These are phyloP conservation scores for Diploscapter pachys DNA, from an alignment of 1,140 invertebrate genomes.

Conservation along the genomic window DNA sequence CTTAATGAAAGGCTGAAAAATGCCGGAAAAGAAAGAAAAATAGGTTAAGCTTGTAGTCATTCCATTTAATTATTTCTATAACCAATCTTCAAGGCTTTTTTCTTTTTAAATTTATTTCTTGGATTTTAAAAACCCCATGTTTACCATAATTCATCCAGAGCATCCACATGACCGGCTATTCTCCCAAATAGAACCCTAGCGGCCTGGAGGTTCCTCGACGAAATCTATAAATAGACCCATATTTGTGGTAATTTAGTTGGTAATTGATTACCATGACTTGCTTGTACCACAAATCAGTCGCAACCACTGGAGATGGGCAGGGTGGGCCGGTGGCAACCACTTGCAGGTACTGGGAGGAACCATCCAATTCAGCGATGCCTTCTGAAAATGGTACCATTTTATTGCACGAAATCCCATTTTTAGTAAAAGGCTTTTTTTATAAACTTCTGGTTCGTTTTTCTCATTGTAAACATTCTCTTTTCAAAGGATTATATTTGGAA, in stretches of 20 bases:
- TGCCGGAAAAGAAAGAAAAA: too few relatives aligned
- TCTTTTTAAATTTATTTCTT: too few relatives aligned
- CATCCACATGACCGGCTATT: conserved; percentile 16
- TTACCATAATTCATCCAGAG: conserved; percentile 84
- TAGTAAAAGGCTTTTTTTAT: too few relatives aligned
- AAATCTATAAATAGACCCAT: conserved; percentile 66
- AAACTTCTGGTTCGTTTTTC: too few relatives aligned
- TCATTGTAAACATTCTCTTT: too few relatives aligned
- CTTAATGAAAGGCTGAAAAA: too few relatives aligned
- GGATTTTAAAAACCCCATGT: conserved; percentile 66
- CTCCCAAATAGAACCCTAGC: conserved; percentile 77
- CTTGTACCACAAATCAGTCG: conserved; percentile 71
- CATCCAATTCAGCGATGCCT: conserved; percentile 13
- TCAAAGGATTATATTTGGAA: too few relatives aligned
- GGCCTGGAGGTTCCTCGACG: conserved; percentile 92
- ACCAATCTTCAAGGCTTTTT: too few relatives aligned
- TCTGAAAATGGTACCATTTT: too few relatives aligned
- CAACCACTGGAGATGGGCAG: conserved; percentile 65
- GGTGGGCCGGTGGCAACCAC: conserved; percentile 53
- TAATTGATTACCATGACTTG: conserved; percentile 75
- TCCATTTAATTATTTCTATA: too few relatives aligned
- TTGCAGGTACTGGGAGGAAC: conserved; percentile 30
- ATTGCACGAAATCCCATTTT: too few relatives aligned
- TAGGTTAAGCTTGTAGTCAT: too few relatives aligned
- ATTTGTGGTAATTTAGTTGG: conserved; percentile 11